Base-by-base conservation (phyloP, 2,888 invertebrate genomes). In the Lordiphosa andalusiaca region DNA sequence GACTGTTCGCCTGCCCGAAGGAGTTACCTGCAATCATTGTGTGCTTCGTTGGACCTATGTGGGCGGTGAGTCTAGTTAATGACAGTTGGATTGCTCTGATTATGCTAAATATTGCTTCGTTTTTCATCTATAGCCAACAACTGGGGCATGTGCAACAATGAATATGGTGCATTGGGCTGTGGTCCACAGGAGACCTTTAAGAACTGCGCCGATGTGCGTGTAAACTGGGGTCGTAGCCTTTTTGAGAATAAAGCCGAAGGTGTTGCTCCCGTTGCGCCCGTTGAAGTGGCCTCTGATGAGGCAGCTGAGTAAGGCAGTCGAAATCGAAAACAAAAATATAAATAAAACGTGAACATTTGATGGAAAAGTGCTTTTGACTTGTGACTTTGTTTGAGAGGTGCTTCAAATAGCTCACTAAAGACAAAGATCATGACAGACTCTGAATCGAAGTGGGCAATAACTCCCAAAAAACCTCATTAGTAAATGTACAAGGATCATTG, bases 11-110 rank as follows among this genome's bases (percentile, higher is more conserved):
- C 84, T 92, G 9, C 92, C 92, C 0, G 21, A 73, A 2, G 87
- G 84, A 2, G 48, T 92, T 12, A 89, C 76, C n/a, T 92, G 92
- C 73, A 66, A 89, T 0, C 91, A 91, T 40, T 92, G 92, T 71
- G 91, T 91, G 0, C 73, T 92, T 2, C 90, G 91, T 54, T 92
- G 92, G 92, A 90, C 90, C 35, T 92, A 91, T 67, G 78, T 80
- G 1, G 87, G 89, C 13, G 92, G 91, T 86, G 44, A 53, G 60
- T 53, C 6, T 33, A 3, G 5, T 1, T 5, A 13, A 30, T 3
- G 16, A 0, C n/a, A 1, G 1, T 5, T 21, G 1, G 1, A 0
- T 9, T 6, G 10, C 21, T 19, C 4, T 3, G 12, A 6, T 42
- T 16, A 42, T 39, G 47, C 6, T 2, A 7, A 54, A 13, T 25